Percentiles rank a stretch among this genome's conserved stretches.
These are phyloP conservation scores for Acrocephalus scirpaceus DNA, from an alignment of 2,797 vertebrate species.

Conservation along the genomic window DNA sequence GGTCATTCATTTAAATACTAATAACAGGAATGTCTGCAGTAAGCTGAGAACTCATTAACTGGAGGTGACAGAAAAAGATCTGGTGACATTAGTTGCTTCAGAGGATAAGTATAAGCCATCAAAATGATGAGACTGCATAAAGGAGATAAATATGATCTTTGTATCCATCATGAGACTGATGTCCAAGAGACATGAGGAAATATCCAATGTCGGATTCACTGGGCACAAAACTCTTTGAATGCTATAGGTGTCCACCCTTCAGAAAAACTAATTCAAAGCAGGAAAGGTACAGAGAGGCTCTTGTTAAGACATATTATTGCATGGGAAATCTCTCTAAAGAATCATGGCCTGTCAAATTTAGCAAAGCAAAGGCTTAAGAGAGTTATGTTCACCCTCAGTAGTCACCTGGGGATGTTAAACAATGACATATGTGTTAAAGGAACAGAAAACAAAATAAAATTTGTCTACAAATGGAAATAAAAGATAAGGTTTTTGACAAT, in stretches of 20 bases:
- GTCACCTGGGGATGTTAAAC: neutral
- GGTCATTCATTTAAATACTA: slow-evolving; percentile 67
- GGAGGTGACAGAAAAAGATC: slow-evolving; percentile 59
- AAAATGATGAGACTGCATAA: slow-evolving; percentile 37
- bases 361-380: neutral
- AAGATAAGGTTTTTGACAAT: neutral
- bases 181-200: neutral
- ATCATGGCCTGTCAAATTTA: neutral
- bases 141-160: slow-evolving; percentile 15
- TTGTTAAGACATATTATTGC: neutral
- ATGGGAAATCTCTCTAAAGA: neutral
- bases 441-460: neutral
- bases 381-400: neutral
- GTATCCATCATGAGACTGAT: neutral
- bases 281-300: neutral
- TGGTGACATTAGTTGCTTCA: slow-evolving; percentile 55
- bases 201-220: neutral
- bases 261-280: neutral
- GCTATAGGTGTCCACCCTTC: neutral
- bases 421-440: neutral
- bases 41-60: slow-evolving; percentile 62
- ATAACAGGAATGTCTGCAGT: slow-evolving; percentile 57
- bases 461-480: neutral
- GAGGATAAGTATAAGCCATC: slow-evolving; percentile 24
- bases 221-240: neutral